These are phyloP conservation scores for Trididemnum miniatum DNA, from an alignment of 23 tunicate species.

Conservation along the genomic window DNA sequence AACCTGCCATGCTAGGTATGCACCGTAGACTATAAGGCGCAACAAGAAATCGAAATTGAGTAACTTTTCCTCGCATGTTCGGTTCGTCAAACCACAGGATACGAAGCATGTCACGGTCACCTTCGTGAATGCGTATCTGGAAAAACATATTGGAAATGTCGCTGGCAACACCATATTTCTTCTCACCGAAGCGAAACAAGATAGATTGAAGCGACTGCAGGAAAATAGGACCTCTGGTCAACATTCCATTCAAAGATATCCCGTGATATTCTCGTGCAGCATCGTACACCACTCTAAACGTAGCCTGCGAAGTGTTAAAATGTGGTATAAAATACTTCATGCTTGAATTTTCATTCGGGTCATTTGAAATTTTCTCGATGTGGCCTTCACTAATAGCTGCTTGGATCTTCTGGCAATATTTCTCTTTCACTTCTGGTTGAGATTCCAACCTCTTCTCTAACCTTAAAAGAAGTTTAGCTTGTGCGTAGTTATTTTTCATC, in stretches of 20 bases:
- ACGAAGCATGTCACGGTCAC: slow-evolving; percentile 20
- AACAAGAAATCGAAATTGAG: background rate
- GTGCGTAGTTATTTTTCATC: background rate
- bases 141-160: slow-evolving; percentile 18
- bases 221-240: slow-evolving; percentile 1
- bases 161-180: background rate
- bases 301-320: slow-evolving; percentile 1
- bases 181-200: slow-evolving; percentile 7
- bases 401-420: slow-evolving; percentile 7
- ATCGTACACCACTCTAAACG: background rate
- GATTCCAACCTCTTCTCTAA: background rate
- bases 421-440: background rate
- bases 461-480: background rate
- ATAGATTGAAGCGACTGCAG: background rate
- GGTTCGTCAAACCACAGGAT: slow-evolving; percentile 10
- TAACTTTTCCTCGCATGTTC: background rate
- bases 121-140: background rate
- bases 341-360: background rate
- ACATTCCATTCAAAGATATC: background rate
- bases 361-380: background rate
- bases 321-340: background rate
- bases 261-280: slow-evolving; percentile 16
- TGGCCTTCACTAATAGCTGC: slow-evolving; percentile 7
- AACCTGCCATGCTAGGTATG: background rate
- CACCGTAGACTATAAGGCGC: background rate